A percentile compares a stretch with the other conserved stretches of the same genome.
phyloP scores from a whole-genome alignment of 2,113 vertebrate species.

The Tychaedon coryphoeus region DNA sequence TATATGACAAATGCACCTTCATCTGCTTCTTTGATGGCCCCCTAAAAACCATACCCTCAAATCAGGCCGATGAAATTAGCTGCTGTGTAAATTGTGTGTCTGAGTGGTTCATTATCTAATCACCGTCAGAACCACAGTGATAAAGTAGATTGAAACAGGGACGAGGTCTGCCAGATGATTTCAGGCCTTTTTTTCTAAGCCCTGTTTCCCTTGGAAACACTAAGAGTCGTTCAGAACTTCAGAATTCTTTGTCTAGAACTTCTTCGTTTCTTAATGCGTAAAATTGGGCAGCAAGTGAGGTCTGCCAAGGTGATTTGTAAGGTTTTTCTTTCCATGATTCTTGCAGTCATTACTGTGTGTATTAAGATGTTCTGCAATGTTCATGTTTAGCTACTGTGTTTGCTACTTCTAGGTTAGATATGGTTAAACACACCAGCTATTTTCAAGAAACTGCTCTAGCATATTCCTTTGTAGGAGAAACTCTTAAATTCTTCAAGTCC shows the following conservation, averaged over 20 bases:
- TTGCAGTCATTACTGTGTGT: not conserved
- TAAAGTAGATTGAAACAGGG: conserved; percentile 89
- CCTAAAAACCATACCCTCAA: conserved; percentile 87
- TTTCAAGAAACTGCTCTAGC: not conserved
- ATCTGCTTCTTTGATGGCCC: conserved; percentile 81
- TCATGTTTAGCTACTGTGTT: not conserved
- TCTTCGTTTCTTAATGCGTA: conserved; percentile 36
- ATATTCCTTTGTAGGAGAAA: not conserved
- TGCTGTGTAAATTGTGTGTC: conserved; percentile 92
- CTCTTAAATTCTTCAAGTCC: not conserved
- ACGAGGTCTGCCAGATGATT: conserved; percentile 86
- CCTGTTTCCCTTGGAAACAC: conserved; percentile 82
- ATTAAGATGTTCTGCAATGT: not conserved
- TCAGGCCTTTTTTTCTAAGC: conserved; percentile 70
- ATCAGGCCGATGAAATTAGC: conserved; percentile 89
- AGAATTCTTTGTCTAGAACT: conserved; percentile 70
- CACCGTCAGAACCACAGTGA: conserved; percentile 88
- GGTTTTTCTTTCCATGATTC: not conserved
- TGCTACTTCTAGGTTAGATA: not conserved
- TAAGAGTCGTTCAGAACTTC: conserved; percentile 73
- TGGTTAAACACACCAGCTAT: not conserved
- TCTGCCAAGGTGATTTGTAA: conserved; percentile 35
- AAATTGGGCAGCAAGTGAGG: conserved; percentile 20
- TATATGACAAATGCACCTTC: conserved; percentile 87
- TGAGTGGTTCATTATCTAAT: conserved; percentile 98